Percentiles rank a stretch among this genome's conserved stretches.
These are phyloP conservation scores for Camelus dromedarius DNA, from an alignment of 2,113 vertebrate genomes.

Conservation along the genomic window DNA sequence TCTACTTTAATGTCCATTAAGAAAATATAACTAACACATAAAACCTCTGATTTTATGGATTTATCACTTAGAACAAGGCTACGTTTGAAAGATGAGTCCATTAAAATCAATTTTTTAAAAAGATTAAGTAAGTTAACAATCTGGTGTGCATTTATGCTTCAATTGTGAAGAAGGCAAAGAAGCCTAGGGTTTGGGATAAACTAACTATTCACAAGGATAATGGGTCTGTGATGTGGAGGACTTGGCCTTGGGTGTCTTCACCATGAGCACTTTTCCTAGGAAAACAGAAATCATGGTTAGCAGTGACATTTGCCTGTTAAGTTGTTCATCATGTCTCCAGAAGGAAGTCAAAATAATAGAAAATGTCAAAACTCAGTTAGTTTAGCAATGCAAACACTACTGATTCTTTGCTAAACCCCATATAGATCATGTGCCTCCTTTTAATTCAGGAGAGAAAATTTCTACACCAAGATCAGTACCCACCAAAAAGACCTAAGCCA, in stretches of 20 bases:
- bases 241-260: neutral
- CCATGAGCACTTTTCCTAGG: neutral
- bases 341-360: neutral
- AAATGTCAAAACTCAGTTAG: neutral
- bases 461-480: neutral
- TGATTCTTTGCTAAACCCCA: neutral
- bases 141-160: neutral
- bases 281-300: neutral
- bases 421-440: neutral
- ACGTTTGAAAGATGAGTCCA: neutral
- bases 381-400: neutral
- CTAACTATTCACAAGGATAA: neutral
- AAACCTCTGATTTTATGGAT: neutral
- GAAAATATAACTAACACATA: neutral
- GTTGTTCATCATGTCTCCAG: neutral
- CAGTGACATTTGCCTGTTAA: neutral
- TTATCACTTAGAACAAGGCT: neutral
- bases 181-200: neutral
- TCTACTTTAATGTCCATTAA: neutral
- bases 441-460: neutral
- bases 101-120: neutral
- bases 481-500: neutral
- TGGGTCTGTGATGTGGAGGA: neutral
- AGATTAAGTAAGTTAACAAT: neutral
- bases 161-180: neutral